A percentile compares a stretch with the other conserved stretches of the same genome.
Conservation (phyloP, 2,113 vertebrate species). For the Eurypyga helias region DNA sequence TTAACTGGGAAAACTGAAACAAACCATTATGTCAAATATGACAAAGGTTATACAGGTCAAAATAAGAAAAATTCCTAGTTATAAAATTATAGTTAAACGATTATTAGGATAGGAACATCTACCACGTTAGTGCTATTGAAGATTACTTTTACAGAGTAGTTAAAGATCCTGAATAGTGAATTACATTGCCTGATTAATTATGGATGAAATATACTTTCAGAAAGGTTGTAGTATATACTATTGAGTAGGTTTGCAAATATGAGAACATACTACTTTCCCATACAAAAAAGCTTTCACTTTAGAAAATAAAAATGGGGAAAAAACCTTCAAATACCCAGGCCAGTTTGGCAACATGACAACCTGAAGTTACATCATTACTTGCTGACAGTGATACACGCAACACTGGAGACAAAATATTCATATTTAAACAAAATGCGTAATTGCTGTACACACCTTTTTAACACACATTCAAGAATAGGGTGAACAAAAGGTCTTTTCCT, state of each 20-base stretch:
- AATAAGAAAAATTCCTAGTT: not conserved
- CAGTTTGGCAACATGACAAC: not conserved
- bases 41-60: not conserved
- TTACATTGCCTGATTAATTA: not conserved
- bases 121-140: not conserved
- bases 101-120: not conserved
- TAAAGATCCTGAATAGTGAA: not conserved
- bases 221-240: not conserved
- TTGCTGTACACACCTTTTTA: not conserved
- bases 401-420: not conserved
- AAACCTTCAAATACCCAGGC: no score
- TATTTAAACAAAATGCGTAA: constrained; percentile 21
- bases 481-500: constrained; percentile 3
- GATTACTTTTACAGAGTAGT: not conserved
- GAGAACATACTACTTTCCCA: not conserved
- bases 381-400: not conserved
- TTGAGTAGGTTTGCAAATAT: not conserved
- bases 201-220: not conserved
- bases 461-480: not conserved
- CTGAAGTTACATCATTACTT: not conserved
- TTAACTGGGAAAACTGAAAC: not conserved
- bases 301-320: not conserved
- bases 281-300: not conserved
- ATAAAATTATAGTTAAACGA: not conserved
- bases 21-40: not conserved